These are phyloP conservation scores for Gallinago nigripennis DNA, from an alignment of 2,797 vertebrate genomes.

Conservation along the genomic window DNA sequence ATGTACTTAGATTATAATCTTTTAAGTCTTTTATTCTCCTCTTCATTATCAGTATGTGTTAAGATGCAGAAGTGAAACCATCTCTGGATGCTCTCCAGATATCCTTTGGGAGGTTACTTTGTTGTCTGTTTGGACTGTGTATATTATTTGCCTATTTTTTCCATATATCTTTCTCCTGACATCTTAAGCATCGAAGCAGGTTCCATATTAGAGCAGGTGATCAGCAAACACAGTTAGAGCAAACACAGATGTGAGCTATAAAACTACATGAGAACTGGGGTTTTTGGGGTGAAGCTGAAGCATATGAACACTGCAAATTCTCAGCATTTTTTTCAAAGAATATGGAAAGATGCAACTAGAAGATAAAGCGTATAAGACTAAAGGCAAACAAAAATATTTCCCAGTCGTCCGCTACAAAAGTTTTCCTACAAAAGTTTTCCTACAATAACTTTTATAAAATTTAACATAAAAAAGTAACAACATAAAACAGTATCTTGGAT, in stretches of 20 bases:
- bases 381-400: neutral
- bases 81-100: neutral
- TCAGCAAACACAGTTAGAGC: no score
- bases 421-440: neutral
- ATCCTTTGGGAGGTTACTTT: neutral
- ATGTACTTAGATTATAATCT: neutral
- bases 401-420: neutral
- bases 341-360: neutral
- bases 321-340: neutral
- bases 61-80: neutral
- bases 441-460: neutral
- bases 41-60: neutral
- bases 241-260: neutral
- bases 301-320: neutral
- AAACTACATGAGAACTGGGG: accelerated
- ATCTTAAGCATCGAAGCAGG: neutral
- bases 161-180: neutral
- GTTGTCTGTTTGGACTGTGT: neutral
- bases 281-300: accelerated
- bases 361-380: neutral
- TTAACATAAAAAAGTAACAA: neutral
- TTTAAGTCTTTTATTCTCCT: neutral
- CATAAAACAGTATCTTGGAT: neutral
- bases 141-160: neutral
- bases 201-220: neutral